Conservation (phyloP, 2,888 invertebrate species). For the Archips xylosteana region DNA sequence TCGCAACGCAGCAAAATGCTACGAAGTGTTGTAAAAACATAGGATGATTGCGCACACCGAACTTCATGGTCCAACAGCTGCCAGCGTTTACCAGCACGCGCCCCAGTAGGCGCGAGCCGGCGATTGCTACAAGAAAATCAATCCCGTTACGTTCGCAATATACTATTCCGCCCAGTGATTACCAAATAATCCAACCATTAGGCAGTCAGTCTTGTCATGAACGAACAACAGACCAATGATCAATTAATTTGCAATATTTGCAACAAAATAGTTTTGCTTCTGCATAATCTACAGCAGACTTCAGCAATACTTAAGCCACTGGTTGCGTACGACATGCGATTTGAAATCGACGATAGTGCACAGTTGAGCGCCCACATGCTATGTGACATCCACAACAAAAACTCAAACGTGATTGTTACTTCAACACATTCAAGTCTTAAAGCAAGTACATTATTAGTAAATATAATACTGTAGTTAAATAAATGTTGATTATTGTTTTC, state of each 20-base stretch:
- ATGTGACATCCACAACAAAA: constrained; percentile 47
- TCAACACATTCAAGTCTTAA: constrained; percentile 16
- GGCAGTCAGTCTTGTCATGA: background rate
- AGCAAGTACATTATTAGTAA: background rate
- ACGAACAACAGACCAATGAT: background rate
- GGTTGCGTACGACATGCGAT: constrained; percentile 48
- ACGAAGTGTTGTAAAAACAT: constrained; percentile 64
- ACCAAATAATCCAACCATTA: constrained; percentile 31
- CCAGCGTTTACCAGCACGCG: constrained; percentile 65
- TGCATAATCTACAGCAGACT: constrained; percentile 5
- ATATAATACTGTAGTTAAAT: background rate
- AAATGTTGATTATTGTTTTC: background rate
- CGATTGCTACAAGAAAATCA: constrained; percentile 53
- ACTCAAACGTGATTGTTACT: constrained; percentile 27
- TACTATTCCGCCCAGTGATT: constrained; percentile 48
- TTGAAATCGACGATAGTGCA: constrained; percentile 50
- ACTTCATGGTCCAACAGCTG: constrained; percentile 74
- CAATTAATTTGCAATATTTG: background rate
- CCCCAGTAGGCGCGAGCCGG: constrained; percentile 53
- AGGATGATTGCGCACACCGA: constrained; percentile 69
- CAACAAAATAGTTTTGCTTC: background rate
- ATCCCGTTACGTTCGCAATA: constrained; percentile 53
- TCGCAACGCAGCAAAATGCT: constrained; percentile 57
- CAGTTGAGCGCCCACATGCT: constrained; percentile 52
- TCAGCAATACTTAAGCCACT: constrained; percentile 22